These are phyloP conservation scores for Anastatus disparis DNA, from an alignment of 1,140 invertebrate species.

Conservation along the genomic window DNA sequence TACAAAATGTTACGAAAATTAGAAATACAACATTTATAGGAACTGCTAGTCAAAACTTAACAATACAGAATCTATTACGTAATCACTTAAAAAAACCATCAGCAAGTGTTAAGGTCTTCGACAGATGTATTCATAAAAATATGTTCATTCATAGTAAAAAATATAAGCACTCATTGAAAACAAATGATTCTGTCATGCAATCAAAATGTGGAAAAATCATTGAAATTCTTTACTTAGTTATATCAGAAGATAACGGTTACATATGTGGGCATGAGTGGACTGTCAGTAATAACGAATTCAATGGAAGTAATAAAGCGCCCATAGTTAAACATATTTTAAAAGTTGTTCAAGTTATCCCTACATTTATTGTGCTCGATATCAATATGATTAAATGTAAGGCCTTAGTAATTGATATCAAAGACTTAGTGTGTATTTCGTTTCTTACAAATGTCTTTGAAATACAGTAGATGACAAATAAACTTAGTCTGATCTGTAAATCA, in stretches of 20 bases:
- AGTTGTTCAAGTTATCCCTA: background rate
- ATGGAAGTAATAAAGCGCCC: background rate
- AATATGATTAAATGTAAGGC: background rate
- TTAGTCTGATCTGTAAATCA: too few relatives aligned
- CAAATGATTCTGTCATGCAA: constrained; percentile 5
- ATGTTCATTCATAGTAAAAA: background rate
- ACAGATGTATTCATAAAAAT: background rate
- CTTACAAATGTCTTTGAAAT: background rate
- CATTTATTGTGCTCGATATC: background rate
- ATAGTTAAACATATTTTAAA: background rate
- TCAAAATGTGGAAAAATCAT: background rate
- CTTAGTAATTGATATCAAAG: background rate
- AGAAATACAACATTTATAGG: background rate
- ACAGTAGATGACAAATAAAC: too few relatives aligned
- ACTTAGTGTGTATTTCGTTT: background rate
- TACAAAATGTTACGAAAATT: background rate
- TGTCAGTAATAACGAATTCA: background rate
- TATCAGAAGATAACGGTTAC: background rate
- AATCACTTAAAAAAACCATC: background rate
- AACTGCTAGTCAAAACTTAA: background rate
- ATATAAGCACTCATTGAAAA: background rate
- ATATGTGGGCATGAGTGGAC: background rate
- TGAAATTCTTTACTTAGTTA: background rate
- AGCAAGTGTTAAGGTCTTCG: background rate
- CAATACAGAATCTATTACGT: background rate